phyloP scores from a whole-genome alignment of 2,888 invertebrate genomes.

The Noctua comes region DNA sequence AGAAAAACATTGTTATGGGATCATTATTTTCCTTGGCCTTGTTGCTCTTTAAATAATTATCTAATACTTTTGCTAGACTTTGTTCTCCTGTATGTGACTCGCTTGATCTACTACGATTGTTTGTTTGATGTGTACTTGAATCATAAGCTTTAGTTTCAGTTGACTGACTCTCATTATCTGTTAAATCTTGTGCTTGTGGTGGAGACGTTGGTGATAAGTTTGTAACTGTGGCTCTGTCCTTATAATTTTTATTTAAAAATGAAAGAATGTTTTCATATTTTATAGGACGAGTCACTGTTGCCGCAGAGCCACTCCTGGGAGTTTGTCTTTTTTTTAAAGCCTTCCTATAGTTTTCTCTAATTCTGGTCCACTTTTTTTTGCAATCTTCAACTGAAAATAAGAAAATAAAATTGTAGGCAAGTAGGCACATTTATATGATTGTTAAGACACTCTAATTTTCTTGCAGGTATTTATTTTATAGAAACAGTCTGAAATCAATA shows the following conservation, averaged over 20 bases:
- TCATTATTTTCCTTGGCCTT: slow-evolving; percentile 46
- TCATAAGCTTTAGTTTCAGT: slow-evolving; percentile 46
- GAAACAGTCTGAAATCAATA: slow-evolving; percentile 43
- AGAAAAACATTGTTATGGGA: slow-evolving; percentile 47
- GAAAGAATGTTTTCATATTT: slow-evolving; percentile 39
- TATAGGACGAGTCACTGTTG: slow-evolving; percentile 42
- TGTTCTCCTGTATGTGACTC: slow-evolving; percentile 41
- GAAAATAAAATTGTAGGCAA: slow-evolving; percentile 23
- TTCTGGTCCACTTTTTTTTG: slow-evolving; percentile 24
- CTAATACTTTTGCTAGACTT: slow-evolving; percentile 48
- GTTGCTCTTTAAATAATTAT: slow-evolving; percentile 47
- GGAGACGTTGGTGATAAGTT: slow-evolving; percentile 47
- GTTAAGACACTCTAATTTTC: too few species aligned
- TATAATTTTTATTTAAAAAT: slow-evolving; percentile 38
- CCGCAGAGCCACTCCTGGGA: slow-evolving; percentile 39
- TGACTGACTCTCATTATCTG: slow-evolving; percentile 42
- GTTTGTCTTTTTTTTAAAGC: slow-evolving; percentile 33
- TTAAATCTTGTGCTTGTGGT: slow-evolving; percentile 44
- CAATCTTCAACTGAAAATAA: slow-evolving; percentile 17
- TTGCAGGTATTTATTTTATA: slow-evolving; percentile 30
- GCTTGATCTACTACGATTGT: slow-evolving; percentile 41
- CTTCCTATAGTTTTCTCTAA: slow-evolving; percentile 37
- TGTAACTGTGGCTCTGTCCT: slow-evolving; percentile 42
- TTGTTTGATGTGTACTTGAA: slow-evolving; percentile 40
- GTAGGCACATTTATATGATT: slow-evolving; percentile 24